A percentile compares a stretch with the other conserved stretches of the same genome.
These are phyloP conservation scores for Psittacula derbiana DNA, from an alignment of 2,797 vertebrate species.

Conservation along the genomic window DNA sequence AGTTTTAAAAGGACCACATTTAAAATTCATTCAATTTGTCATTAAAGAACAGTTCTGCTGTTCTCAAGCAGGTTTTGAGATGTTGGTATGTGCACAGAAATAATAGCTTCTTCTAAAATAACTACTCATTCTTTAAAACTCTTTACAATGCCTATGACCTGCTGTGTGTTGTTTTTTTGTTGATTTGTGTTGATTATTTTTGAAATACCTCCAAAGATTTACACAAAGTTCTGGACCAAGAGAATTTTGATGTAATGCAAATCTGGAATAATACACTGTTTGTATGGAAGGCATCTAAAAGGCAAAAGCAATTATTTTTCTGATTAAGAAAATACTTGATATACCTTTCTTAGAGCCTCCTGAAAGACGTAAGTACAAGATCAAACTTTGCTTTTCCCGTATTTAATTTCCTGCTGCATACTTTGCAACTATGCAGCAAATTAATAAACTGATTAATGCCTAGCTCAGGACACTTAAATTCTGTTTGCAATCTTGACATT, in stretches of 20 bases:
- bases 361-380: background rate
- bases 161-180: background rate
- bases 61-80: background rate
- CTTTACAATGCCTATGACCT: background rate
- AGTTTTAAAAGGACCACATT: background rate
- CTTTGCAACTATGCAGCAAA: background rate
- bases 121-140: background rate
- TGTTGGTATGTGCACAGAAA: background rate
- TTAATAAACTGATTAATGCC: background rate
- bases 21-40: background rate
- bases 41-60: background rate
- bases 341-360: background rate
- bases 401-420: background rate
- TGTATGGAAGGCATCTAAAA: background rate
- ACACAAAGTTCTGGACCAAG: background rate
- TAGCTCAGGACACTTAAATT: background rate
- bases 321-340: background rate
- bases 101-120: background rate
- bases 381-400: background rate
- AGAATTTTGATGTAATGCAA: background rate
- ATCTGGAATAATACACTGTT: background rate
- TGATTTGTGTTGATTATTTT: background rate
- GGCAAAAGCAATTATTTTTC: background rate
- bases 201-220: background rate
- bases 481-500: background rate